These are phyloP conservation scores for Trypoxylon attenuatum DNA, from an alignment of 2,888 invertebrate genomes.

Conservation along the genomic window DNA sequence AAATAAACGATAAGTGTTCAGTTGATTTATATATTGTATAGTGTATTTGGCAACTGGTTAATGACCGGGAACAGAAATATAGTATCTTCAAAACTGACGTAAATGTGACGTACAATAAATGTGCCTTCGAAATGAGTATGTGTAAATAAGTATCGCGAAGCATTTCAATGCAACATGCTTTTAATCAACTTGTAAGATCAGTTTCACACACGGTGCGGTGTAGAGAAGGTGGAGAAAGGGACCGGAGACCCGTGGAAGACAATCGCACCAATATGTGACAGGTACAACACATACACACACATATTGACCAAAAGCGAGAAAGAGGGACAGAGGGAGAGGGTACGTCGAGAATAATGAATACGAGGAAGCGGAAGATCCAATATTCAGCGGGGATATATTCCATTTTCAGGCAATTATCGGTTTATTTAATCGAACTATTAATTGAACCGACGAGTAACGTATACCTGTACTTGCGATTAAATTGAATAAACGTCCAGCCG, in stretches of 20 bases:
- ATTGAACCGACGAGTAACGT: constrained; percentile 58
- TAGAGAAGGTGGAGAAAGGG: neutral
- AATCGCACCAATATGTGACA: neutral
- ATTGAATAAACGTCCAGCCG: constrained; percentile 48
- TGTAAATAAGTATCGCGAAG: no score
- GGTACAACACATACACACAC: neutral
- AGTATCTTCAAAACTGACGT: no score
- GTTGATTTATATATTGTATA: no score
- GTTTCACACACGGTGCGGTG: neutral
- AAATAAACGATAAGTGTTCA: no score
- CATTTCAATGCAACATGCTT: no score
- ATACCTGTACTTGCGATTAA: constrained; percentile 40
- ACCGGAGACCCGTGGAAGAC: neutral
- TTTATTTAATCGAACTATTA: constrained; percentile 69
- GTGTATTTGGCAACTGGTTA: no score
- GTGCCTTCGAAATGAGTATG: no score
- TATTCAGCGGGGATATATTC: constrained; percentile 57
- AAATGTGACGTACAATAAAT: no score
- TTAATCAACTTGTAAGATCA: no score
- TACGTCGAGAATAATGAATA: constrained; percentile 47
- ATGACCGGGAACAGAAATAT: no score
- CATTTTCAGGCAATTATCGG: constrained; percentile 68
- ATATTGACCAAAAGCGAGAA: neutral
- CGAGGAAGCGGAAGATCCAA: constrained; percentile 54
- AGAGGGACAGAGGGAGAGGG: neutral